Percentiles rank a stretch among this genome's conserved stretches.
phyloP scores from a whole-genome alignment of 2,113 vertebrate species.

The Prionailurus viverrinus region DNA sequence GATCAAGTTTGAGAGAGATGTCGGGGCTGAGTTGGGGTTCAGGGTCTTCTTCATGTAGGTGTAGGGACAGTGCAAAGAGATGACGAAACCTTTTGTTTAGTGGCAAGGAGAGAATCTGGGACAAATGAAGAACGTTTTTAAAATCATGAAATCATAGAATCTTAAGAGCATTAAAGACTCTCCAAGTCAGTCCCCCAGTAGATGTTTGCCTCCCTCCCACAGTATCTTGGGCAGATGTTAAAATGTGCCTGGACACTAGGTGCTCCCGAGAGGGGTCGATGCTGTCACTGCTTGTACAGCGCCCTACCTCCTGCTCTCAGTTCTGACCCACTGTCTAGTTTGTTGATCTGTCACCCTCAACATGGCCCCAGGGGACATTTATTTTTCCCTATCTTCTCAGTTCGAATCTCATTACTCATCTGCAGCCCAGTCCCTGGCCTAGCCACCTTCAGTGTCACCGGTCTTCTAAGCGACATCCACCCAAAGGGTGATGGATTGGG shows the following conservation, averaged over 20 bases:
- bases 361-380: fast-evolving
- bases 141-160: neutral
- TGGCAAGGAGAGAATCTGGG: neutral
- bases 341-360: neutral
- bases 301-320: neutral
- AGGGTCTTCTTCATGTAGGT: neutral
- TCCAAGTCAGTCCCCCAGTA: neutral
- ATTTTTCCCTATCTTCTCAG: neutral
- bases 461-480: neutral
- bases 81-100: neutral
- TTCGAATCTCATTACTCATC: neutral
- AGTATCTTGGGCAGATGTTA: neutral
- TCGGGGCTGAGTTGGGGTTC: neutral
- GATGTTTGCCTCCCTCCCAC: neutral
- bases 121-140: neutral
- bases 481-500: neutral
- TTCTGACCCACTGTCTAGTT: neutral
- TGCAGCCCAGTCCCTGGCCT: neutral
- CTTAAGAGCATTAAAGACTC: neutral
- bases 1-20: neutral
- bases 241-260: fast-evolving
- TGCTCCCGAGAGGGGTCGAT: fast-evolving
- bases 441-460: neutral
- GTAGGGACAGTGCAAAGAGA: neutral
- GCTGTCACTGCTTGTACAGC: fast-evolving